Conservation (phyloP, 2,888 invertebrate species). For the Nomada flava region DNA sequence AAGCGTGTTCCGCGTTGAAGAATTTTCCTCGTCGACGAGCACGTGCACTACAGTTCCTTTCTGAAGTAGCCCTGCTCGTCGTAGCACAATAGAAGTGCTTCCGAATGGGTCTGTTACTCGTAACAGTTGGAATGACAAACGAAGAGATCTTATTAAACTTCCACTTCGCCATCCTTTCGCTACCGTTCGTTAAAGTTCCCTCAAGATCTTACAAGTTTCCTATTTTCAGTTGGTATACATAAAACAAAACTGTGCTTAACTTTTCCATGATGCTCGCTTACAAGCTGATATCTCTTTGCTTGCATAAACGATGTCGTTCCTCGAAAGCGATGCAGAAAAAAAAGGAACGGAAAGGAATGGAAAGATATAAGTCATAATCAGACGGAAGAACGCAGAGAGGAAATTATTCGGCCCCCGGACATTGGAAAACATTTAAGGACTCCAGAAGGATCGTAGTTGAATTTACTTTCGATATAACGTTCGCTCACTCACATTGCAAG, state of each 20-base stretch:
- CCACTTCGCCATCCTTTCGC: slow-evolving; percentile 5
- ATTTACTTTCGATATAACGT: slow-evolving; percentile 29
- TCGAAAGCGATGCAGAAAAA: neutral
- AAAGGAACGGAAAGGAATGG: neutral
- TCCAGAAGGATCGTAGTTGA: slow-evolving; percentile 25
- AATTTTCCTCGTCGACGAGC: neutral
- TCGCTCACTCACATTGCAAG: slow-evolving; percentile 84
- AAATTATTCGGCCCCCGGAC: neutral
- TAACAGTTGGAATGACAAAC: slow-evolving; percentile 14
- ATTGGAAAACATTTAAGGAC: slow-evolving; percentile 42
- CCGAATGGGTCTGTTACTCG: slow-evolving; percentile 14
- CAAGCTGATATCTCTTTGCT: neutral
- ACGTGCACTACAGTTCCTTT: neutral
- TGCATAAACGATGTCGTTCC: neutral
- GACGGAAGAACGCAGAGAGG: neutral
- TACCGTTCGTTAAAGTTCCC: slow-evolving; percentile 20
- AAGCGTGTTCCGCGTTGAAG: neutral
- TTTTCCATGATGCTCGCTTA: neutral
- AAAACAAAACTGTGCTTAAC: slow-evolving; percentile 12
- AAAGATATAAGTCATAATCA: neutral
- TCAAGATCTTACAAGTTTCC: slow-evolving; percentile 12
- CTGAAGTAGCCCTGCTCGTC: neutral
- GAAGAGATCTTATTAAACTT: slow-evolving; percentile 33
- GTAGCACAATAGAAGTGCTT: slow-evolving; percentile 11
- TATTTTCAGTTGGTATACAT: neutral